These are phyloP conservation scores for Eupithecia vulgata DNA, from an alignment of 2,888 invertebrate species.

Conservation along the genomic window DNA sequence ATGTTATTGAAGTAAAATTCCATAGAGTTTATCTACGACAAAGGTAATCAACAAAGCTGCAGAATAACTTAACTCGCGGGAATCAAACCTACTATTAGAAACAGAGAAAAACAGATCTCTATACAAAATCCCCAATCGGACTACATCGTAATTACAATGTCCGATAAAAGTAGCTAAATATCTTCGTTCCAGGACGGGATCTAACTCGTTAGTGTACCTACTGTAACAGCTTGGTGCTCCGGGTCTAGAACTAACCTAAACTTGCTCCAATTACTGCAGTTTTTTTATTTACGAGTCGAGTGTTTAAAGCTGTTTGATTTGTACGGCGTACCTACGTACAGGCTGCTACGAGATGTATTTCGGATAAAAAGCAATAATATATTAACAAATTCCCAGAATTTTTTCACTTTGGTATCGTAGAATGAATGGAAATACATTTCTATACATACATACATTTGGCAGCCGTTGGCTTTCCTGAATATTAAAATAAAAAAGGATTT, in stretches of 20 bases:
- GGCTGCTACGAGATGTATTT: not conserved
- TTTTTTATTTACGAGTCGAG: constrained; percentile 18
- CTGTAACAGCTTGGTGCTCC: constrained; percentile 9
- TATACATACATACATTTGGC: no score
- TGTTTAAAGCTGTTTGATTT: not conserved
- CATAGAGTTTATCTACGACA: not conserved
- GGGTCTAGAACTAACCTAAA: constrained; percentile 28
- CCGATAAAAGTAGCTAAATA: not conserved
- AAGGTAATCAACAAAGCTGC: not conserved
- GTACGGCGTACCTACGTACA: not conserved
- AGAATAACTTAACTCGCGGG: not conserved
- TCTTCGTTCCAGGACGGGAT: not conserved
- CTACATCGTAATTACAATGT: not conserved
- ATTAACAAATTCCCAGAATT: not conserved
- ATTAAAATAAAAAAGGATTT: no score
- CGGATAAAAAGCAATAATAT: not conserved
- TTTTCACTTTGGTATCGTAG: not conserved
- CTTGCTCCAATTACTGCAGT: constrained; percentile 24
- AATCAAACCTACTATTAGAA: no score
- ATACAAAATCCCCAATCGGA: not conserved
- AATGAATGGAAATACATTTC: not conserved
- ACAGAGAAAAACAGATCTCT: not conserved
- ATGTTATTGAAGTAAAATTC: no score
- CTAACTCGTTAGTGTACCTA: constrained; percentile 11
- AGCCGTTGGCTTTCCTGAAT: no score